Base-by-base conservation (phyloP, 53 echinoderm and acorn worm species). In the Zoroaster sp. region DNA sequence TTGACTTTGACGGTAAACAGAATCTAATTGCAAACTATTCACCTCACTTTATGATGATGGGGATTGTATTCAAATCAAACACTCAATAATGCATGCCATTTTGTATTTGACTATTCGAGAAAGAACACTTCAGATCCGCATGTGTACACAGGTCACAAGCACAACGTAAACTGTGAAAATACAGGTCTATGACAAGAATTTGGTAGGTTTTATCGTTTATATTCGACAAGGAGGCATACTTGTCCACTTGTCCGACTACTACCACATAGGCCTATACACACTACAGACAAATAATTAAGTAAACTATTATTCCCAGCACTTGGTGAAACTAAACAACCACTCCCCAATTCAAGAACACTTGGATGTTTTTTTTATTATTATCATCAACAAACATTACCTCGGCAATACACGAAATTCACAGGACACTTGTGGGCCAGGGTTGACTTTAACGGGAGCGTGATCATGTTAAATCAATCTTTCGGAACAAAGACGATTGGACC, bases 311-410 rank as follows among this genome's bases (percentile, higher is more conserved):
- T 38, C 79, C 7, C 38, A 17, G 2, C 10, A 40, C 76, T 31
- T 32, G 31, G 18, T 76, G 49, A 49, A 52, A 14, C 76, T 28
- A 76, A 47, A 76, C 76, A 78, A 78, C 35, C 78, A 35, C 78
- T 78, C 78, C 59, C 38, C 15, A 35, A 4, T 21, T 7, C n/a
- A 36, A 35, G 54, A 77, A 53, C 52, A 30, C 23, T 42, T 45
- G 15, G 28, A 59, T 59, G 28, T 28, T 59, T 59, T 21, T 59
- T 25, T 59, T 59, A 59, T 59, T 59, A 28, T 76, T 46, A 76
- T 51, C 47, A 17, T 76, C 76, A 0, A 47, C 76, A 35, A 71
- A 35, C 71, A 35, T 2, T 17, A 33, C 37, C 71, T 17, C 14
- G 71, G 37, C 8, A 30, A 37, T 31, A 71, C 63, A 59, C 23